phyloP scores from a whole-genome alignment of 1,140 invertebrate species.

The Cryptotermes secundus region DNA sequence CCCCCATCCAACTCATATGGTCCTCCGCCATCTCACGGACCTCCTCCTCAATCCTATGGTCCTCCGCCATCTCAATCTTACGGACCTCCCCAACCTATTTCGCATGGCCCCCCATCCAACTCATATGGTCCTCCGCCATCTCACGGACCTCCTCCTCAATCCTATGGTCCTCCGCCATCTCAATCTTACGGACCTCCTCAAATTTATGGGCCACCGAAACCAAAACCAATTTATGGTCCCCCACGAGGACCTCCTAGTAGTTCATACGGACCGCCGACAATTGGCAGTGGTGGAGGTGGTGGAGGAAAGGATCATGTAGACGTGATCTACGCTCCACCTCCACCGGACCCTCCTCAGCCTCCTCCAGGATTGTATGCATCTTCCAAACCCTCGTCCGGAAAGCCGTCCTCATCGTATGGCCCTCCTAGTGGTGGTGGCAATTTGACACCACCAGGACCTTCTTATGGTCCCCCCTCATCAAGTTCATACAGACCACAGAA shows the following conservation, averaged over 20 bases:
- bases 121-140: conserved; percentile 45
- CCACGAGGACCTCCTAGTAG: conserved; percentile 43
- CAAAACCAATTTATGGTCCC: conserved; percentile 39
- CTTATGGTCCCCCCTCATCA: conserved; percentile 16
- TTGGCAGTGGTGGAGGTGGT: not conserved
- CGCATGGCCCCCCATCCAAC: conserved; percentile 26
- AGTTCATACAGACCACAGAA: conserved; percentile 50
- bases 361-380: conserved; percentile 43
- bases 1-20: conserved; percentile 42
- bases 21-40: conserved; percentile 39
- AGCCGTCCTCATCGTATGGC: conserved; percentile 44
- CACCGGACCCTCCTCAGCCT: conserved; percentile 46
- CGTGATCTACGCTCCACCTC: conserved; percentile 47
- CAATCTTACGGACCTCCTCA: conserved; percentile 41
- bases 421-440: conserved; percentile 39
- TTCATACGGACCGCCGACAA: conserved; percentile 18
- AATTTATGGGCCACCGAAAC: too few species aligned
- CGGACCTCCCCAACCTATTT: conserved; percentile 38
- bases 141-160: conserved; percentile 33
- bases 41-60: conserved; percentile 36
- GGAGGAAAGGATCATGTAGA: not conserved
- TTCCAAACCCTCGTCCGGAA: conserved; percentile 36
- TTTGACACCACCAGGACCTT: conserved; percentile 45
- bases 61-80: conserved; percentile 39
- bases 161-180: conserved; percentile 36